Base-by-base conservation (phyloP, 2,888 invertebrate species). In the Myopa testacea region DNA sequence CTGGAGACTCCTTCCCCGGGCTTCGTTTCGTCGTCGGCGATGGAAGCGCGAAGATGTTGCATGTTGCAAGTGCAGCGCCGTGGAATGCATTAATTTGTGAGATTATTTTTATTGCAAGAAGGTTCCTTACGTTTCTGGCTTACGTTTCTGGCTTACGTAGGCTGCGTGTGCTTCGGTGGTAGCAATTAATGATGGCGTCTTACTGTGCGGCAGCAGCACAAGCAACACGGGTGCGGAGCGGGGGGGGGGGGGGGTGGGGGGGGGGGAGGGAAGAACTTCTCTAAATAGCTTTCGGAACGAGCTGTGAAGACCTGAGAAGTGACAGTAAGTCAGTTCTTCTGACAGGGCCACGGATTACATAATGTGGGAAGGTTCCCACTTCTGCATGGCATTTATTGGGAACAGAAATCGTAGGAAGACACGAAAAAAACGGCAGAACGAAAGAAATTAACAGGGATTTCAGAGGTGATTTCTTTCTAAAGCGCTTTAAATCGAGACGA, bases 51-150 rank as follows among this genome's bases (percentile, higher is more conserved):
- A 38, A 19, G 60, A 60, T 72, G 62, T 68, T 75, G 50, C 73
- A 73, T 45, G 62, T 73, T 73, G 63, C 50, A 63, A 73, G 73
- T 63, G 50, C 73, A 73, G 50, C n/a, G 60, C 60, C 63, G 60
- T 37, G 76, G 76, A 63, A 76, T 76, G 70, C 76, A 62, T 70
- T 70, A 76, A 65, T 70, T 76, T 76, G 70, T 76, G 70, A 63
- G 70, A 76, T 76, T 65, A 58, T 75, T 67, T 70, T 63, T 63
- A 70, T 63, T 76, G 62, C 63, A 45, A 63, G 70, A 70, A 76
- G 34, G 73, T 45, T 26, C 19, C 62, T 63, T 63, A 63, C 63
- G 45, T 45, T 45, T 3, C 7, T 45, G 1, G 45, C 45, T 45
- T 10, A 10, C 45, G 73, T 45, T 45, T 62, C 26, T 16, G 55